Evolutionary conservation across 2,888 invertebrate species (phyloP).

Genomic region (Parascotia fuliginaria): DNA sequence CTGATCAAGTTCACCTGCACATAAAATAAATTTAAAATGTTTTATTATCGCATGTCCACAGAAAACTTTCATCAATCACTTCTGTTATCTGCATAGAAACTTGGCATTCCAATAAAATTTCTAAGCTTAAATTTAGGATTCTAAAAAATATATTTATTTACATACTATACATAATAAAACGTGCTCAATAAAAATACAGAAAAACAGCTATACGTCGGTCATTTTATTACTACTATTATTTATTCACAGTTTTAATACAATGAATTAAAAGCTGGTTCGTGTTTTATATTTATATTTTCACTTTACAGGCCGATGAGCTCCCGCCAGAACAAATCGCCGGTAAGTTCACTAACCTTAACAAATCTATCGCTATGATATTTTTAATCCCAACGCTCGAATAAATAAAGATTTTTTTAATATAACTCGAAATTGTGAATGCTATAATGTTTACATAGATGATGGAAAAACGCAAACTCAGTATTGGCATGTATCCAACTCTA

Average conservation of each 20-base stretch:
- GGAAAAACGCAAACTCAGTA: constrained; percentile 60
- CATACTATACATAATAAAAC: constrained; percentile 13
- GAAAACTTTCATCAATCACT: constrained; percentile 51
- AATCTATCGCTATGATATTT: constrained; percentile 44
- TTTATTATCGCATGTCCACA: constrained; percentile 52
- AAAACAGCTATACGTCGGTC: constrained; percentile 1
- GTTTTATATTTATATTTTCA: constrained; percentile 11
- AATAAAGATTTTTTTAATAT: constrained; percentile 35
- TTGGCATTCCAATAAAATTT: constrained; percentile 26
- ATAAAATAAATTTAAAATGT: constrained; percentile 77
- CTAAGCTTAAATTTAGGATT: constrained; percentile 4
- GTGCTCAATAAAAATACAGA: constrained; percentile 13
- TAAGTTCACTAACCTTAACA: constrained; percentile 79
- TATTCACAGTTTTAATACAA: constrained; percentile 7
- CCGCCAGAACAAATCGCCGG: constrained; percentile 96
- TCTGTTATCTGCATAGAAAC: constrained; percentile 33
- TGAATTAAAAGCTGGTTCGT: not conserved
- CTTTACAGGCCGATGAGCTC: constrained; percentile 92
- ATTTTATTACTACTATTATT: constrained; percentile 5
- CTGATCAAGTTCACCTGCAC: constrained; percentile 78
- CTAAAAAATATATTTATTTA: constrained; percentile 30
- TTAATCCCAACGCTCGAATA: constrained; percentile 29
- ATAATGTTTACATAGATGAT: constrained; percentile 56
- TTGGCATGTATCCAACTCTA: constrained; percentile 67
- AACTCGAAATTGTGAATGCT: constrained; percentile 46